Evolutionary conservation across 2,113 vertebrate species (phyloP), one percentile per base, ranked within the genome.

Genomic region (Macrotus californicus): DNA sequence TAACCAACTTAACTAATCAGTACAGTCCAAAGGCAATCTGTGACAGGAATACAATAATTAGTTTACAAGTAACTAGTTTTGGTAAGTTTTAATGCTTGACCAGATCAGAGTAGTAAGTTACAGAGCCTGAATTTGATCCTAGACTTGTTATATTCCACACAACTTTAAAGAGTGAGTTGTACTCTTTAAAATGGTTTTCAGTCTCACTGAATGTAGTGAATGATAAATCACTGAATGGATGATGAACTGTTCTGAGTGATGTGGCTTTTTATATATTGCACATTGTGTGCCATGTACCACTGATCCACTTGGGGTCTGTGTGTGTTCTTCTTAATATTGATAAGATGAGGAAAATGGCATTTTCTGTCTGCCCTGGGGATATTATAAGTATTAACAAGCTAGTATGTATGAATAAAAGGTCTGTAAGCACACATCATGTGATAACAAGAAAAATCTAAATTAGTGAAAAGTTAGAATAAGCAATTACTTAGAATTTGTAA

Each of bases 391-490:
- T 92, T 94, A 96, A 91, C 88, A 89, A 95, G 64, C 41, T 64
- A 81, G 46, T 43, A 66, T 94, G 70, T 82, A 46, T 79, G 41
- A 94, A 94, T 67, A 79, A 84, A 96, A 92, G 36, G 5, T 80
- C 87, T 92, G 59, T 13, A 90, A 66, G 54, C 12, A 92, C 2
- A 79, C 12, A 61, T 77, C 29, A 93, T 81, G 85, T 88, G 67
- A 92, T 88, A 79, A 56, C 7, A 87, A 96, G 87, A 88, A 80
- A 88, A 59, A 26, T 88, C 54, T 75, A 46, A 84, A 94, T 88
- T 92, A 69, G 43, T 93, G 66, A 93, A 54, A 95, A 91, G 29
- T 67, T 81, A 91, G 79, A 91, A 66, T 80, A 94, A 92, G 15
- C 39, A 36, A 94, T 90, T 73, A 66, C 48, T 85, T 85, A 79